Percentiles rank a stretch among this genome's conserved stretches.
phyloP scores from a whole-genome alignment of 2,888 invertebrate species.

The Tenthredo distinguenda region DNA sequence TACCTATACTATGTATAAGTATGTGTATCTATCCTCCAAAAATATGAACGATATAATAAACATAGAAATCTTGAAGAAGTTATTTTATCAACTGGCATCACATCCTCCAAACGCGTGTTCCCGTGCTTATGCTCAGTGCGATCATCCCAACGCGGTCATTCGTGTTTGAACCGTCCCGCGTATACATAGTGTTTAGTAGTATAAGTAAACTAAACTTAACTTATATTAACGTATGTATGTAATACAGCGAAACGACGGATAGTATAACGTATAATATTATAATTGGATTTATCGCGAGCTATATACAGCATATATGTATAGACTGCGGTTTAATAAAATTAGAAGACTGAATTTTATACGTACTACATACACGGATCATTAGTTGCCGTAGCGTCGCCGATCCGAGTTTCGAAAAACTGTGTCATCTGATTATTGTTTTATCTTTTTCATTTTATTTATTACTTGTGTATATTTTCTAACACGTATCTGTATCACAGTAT shows the following conservation, averaged over 20 bases:
- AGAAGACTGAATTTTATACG: not conserved
- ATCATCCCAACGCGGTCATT: conserved; percentile 13
- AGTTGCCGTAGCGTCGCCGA: not conserved
- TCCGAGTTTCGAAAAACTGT: not conserved
- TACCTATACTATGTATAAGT: not conserved
- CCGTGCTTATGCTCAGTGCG: not conserved
- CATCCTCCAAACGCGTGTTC: not conserved
- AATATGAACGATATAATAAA: conserved; percentile 2
- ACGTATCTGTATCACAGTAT: no score
- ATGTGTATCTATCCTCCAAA: not conserved
- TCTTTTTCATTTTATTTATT: not conserved
- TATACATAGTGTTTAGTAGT: not conserved
- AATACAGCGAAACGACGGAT: not conserved
- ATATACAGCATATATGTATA: not conserved
- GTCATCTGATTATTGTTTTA: not conserved
- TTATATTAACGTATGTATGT: not conserved
- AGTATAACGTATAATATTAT: not conserved
- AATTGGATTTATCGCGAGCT: conserved; percentile 1
- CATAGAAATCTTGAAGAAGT: conserved; percentile 1
- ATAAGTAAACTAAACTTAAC: not conserved
- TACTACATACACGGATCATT: not conserved
- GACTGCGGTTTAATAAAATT: not conserved
- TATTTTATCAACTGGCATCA: conserved; percentile 5
- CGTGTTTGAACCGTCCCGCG: conserved; percentile 32
- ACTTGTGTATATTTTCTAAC: not conserved